A percentile compares a stretch with the other conserved stretches of the same genome.
Evolutionary conservation across 2,888 invertebrate genomes (phyloP).

Genomic region (Cyrtodaria siliqua): DNA sequence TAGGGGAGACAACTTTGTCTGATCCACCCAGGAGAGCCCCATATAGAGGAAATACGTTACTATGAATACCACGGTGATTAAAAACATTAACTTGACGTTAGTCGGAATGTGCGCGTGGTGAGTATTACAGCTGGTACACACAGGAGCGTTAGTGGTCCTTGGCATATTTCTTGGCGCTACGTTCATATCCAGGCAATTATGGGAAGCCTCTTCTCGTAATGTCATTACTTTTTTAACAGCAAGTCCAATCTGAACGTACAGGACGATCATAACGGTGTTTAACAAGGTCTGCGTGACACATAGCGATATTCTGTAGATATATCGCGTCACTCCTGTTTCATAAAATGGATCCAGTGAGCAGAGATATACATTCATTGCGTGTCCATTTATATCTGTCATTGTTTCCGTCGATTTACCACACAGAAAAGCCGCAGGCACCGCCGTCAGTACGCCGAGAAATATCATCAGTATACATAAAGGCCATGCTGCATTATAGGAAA

Average conservation of each 20-base stretch:
- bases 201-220: not conserved
- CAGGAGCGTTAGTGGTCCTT: not conserved
- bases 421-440: conserved; percentile 52
- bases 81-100: conserved; percentile 51
- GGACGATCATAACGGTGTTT: conserved; percentile 34
- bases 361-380: conserved; percentile 26
- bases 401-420: conserved; percentile 44
- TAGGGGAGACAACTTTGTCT: conserved; percentile 33
- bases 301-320: conserved; percentile 38
- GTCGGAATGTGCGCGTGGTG: conserved; percentile 19
- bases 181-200: conserved; percentile 11
- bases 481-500: conserved; percentile 42
- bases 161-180: not conserved
- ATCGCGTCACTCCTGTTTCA: conserved; percentile 13
- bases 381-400: conserved; percentile 28
- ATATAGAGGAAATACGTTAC: conserved; percentile 48
- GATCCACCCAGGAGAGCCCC: conserved; percentile 47
- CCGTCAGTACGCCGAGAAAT: conserved; percentile 39
- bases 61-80: conserved; percentile 57
- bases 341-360: conserved; percentile 50
- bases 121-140: not conserved
- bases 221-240: conserved; percentile 46
- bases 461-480: conserved; percentile 43
- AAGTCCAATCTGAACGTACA: conserved; percentile 49
- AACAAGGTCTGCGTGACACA: conserved; percentile 25